Base-by-base conservation (phyloP, 2,113 vertebrate species). In the Callospermophilus lateralis region DNA sequence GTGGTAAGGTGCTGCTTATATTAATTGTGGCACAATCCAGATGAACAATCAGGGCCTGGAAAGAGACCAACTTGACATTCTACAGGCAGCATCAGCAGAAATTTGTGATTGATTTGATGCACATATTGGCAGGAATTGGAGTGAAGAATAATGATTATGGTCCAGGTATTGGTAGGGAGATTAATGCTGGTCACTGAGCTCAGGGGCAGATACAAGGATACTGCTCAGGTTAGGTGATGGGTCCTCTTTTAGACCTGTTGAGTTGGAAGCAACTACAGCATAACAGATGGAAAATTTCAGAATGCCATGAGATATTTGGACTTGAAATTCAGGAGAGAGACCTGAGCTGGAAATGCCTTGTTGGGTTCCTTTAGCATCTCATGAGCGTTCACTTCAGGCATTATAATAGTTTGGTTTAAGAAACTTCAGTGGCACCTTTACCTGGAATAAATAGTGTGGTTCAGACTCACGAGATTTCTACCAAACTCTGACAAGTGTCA, bases 321-420 rank as follows among this genome's bases (percentile, higher is more conserved):
- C 65, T 80, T 17, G 15, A 87, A 95, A 76, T 32, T 76, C 61
- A 58, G n/a, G 32, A 67, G 45, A 4, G 4, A 24, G 16, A 76
- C 68, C 48, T 42, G 42, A 89, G 26, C 28, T 20, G 0, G 11
- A 42, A 45, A 12, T 77, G 20, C 32, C 24, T 34, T 26, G 42
- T 28, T 68, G 65, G 55, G 76, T 11, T 58, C 34, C 68, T 7
- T 26, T 53, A 51, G 83, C 39, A 63, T 22, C 28, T 6, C 3
- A 70, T 19, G 81, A n/a, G 2, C 6, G 0, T 74, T 70, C 37
- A 7, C 42, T 34, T 61, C 37, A 48, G 15, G 24, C 17, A 26
- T 42, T 2, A 2, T 28, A 37, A 28, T 42, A 13, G n/a, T 58
- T 65, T 3, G 0, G 34, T 39, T 22, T 11, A 1, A 32, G 11